Percentiles rank a stretch among this genome's conserved stretches.
Evolutionary conservation across 2,888 invertebrate species (phyloP).

Genomic region (Dichetophora obliterata): DNA sequence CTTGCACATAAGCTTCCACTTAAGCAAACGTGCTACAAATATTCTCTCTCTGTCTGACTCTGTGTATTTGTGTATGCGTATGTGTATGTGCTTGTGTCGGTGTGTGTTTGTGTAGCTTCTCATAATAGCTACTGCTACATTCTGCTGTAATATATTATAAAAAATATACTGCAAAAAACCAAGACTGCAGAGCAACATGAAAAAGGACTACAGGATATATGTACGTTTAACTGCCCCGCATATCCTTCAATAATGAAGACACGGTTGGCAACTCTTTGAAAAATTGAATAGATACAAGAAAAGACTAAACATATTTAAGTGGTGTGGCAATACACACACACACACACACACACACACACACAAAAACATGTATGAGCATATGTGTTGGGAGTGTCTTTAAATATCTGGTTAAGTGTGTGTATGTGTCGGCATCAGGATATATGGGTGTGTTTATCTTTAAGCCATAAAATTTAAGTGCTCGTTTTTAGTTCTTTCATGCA

Average conservation of each 20-base stretch:
- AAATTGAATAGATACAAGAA: background rate
- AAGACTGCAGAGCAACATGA: background rate
- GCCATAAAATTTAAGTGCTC: conserved; percentile 8
- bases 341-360: background rate
- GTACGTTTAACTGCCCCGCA: background rate
- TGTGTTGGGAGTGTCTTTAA: background rate
- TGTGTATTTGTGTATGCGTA: no score
- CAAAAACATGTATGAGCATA: background rate
- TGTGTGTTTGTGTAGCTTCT: no score
- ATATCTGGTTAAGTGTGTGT: no score
- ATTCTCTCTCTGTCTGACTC: no score
- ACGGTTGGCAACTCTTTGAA: background rate
- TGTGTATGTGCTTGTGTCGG: no score
- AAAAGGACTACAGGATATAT: background rate
- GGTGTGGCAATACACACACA: background rate
- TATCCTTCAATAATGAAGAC: conserved; percentile 3
- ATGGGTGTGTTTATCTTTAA: background rate
- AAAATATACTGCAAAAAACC: background rate
- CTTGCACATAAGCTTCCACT: conserved; percentile 2
- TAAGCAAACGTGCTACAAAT: no score
- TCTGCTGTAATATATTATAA: no score
- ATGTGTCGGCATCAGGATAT: background rate
- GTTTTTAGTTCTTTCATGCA: background rate
- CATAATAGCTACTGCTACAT: no score
- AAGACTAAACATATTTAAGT: background rate